These are phyloP conservation scores for Pampusana beccarii DNA, from an alignment of 2,113 vertebrate species.

Conservation along the genomic window DNA sequence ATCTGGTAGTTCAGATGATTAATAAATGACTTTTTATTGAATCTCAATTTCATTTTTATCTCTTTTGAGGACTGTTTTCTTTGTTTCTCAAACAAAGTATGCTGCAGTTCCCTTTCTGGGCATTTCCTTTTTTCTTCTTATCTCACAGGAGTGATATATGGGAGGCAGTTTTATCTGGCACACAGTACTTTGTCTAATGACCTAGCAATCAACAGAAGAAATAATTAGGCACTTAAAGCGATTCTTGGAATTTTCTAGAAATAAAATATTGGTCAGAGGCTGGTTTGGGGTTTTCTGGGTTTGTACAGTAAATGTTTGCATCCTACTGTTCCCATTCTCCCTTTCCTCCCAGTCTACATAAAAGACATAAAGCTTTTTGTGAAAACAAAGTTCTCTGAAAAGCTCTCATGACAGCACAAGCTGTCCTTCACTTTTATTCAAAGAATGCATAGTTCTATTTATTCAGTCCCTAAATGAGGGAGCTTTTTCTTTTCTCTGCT, in stretches of 20 bases:
- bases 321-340: neutral
- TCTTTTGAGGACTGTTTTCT: neutral
- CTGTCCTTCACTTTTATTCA: neutral
- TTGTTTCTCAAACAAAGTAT: neutral
- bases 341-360: neutral
- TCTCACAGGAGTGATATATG: neutral
- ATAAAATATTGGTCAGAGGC: neutral
- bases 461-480: neutral
- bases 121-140: neutral
- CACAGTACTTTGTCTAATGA: neutral
- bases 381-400: neutral
- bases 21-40: neutral
- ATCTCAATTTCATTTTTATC: neutral
- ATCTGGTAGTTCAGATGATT: neutral
- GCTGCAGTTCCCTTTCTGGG: neutral
- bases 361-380: too few species aligned
- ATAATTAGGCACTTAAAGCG: constrained; percentile 1
- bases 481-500: neutral
- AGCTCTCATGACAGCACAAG: neutral
- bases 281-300: neutral
- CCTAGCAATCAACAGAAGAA: neutral
- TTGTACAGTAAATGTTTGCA: neutral
- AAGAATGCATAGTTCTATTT: neutral
- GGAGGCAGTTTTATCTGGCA: neutral
- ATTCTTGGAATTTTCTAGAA: neutral